Evolutionary conservation across 2,113 vertebrate species (phyloP).

Genomic region (Erythrolamprus reginae): DNA sequence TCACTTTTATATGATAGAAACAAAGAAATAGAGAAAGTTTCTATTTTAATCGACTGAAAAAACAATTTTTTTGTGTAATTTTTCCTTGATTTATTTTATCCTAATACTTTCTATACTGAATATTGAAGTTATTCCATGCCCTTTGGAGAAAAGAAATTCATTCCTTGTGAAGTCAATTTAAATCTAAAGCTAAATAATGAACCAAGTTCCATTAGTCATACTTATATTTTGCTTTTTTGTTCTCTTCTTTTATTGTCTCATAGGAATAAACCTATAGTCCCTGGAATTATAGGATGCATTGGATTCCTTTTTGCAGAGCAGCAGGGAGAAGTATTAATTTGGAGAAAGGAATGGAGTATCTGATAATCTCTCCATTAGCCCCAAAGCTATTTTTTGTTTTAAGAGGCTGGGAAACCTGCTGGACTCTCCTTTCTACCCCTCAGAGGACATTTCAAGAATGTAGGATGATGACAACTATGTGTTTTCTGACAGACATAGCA

Average conservation of each 20-base stretch:
- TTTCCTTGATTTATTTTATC: not conserved
- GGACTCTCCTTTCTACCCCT: not conserved
- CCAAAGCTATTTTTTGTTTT: not conserved
- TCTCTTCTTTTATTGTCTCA: not conserved
- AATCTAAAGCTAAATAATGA: not conserved
- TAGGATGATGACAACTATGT: not conserved
- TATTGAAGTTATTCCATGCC: not conserved
- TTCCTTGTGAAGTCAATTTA: not conserved
- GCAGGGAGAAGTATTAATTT: not conserved
- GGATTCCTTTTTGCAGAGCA: not conserved
- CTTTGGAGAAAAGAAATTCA: not conserved
- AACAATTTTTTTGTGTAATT: no score
- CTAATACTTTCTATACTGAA: not conserved
- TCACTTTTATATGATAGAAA: not conserved
- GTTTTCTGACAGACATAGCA: not conserved
- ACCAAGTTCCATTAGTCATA: not conserved
- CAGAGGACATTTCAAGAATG: not conserved
- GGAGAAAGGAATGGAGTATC: not conserved
- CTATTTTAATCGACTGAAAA: not conserved
- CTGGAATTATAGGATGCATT: not conserved
- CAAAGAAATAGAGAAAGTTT: not conserved
- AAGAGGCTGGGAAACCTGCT: not conserved
- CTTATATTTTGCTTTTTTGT: not conserved
- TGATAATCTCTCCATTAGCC: not conserved
- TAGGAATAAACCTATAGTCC: not conserved